A percentile compares a stretch with the other conserved stretches of the same genome.
Conservation (phyloP, 2,888 invertebrate species). For the Synanthedon andrenaeformis region DNA sequence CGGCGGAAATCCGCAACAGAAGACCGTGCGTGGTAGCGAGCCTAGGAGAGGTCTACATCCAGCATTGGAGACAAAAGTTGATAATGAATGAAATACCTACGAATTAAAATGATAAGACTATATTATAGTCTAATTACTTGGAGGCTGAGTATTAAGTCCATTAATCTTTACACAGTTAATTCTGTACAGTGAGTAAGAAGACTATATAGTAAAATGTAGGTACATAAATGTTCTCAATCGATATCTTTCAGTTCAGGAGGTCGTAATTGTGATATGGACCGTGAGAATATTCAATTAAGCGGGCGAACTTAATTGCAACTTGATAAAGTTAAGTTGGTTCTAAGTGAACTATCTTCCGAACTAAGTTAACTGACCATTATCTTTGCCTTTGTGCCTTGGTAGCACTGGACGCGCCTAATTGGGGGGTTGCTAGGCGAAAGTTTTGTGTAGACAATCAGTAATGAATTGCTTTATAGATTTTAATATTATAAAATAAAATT, state of each 20-base stretch:
- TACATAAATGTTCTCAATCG: conserved; percentile 21
- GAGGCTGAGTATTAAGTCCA: no score
- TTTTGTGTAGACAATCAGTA: conserved; percentile 20
- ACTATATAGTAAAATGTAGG: not conserved
- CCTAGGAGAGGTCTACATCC: no score
- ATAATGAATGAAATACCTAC: no score
- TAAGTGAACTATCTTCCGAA: conserved; percentile 69
- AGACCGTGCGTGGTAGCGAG: no score
- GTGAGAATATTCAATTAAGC: conserved; percentile 66
- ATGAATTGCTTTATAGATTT: not conserved
- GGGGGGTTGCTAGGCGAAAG: conserved; percentile 26
- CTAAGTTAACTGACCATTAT: conserved; percentile 70
- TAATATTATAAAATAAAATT: not conserved
- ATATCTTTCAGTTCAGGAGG: conserved; percentile 55
- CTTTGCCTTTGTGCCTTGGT: conserved; percentile 63
- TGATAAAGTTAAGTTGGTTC: conserved; percentile 62
- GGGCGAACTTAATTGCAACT: conserved; percentile 64
- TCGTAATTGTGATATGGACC: conserved; percentile 59
- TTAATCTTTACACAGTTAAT: no score
- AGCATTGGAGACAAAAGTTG: no score
- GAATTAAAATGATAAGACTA: no score
- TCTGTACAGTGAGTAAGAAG: not conserved
- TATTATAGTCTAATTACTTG: no score
- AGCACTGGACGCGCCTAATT: conserved; percentile 56
- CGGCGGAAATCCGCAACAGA: no score